These are phyloP conservation scores for Cyphomyrmex costatus DNA, from an alignment of 1,140 invertebrate species.

Conservation along the genomic window DNA sequence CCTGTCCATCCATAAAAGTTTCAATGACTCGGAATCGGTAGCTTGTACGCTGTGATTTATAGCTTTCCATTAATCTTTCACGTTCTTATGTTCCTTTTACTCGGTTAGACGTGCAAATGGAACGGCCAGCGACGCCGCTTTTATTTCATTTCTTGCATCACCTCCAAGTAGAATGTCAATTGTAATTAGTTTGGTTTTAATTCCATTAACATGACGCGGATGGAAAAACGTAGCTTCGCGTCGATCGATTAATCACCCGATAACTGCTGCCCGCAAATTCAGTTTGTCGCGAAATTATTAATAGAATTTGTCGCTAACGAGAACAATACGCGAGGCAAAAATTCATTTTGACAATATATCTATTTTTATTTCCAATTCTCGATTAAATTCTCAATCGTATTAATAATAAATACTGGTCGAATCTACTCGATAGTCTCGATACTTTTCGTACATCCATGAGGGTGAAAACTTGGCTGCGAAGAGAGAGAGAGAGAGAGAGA, in stretches of 20 bases:
- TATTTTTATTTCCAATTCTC: not conserved
- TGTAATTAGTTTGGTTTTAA: conserved; percentile 50
- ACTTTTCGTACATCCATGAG: not conserved
- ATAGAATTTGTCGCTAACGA: conserved; percentile 15
- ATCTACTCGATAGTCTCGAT: conserved; percentile 7
- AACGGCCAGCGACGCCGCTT: conserved; percentile 24
- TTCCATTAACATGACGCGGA: conserved; percentile 7
- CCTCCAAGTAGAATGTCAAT: conserved; percentile 36
- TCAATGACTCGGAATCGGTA: conserved; percentile 45
- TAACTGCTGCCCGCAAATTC: not conserved
- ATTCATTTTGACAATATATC: conserved; percentile 38
- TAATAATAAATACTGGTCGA: conserved; percentile 7
- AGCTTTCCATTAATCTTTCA: conserved; percentile 62
- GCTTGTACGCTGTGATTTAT: conserved; percentile 52
- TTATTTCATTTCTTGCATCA: conserved; percentile 38
- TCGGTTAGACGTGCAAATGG: conserved; percentile 14
- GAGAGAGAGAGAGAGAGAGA: not conserved
- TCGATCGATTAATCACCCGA: conserved; percentile 51
- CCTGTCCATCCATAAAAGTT: conserved; percentile 57
- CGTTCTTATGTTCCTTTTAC: conserved; percentile 42
- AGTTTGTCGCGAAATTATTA: conserved; percentile 14
- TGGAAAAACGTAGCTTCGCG: conserved; percentile 13
- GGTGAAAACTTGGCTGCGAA: not conserved
- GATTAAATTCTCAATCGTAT: not conserved
- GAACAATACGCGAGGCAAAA: conserved; percentile 11